phyloP scores from a whole-genome alignment of 2,797 vertebrate species.

The Notolepis coatsorum region DNA sequence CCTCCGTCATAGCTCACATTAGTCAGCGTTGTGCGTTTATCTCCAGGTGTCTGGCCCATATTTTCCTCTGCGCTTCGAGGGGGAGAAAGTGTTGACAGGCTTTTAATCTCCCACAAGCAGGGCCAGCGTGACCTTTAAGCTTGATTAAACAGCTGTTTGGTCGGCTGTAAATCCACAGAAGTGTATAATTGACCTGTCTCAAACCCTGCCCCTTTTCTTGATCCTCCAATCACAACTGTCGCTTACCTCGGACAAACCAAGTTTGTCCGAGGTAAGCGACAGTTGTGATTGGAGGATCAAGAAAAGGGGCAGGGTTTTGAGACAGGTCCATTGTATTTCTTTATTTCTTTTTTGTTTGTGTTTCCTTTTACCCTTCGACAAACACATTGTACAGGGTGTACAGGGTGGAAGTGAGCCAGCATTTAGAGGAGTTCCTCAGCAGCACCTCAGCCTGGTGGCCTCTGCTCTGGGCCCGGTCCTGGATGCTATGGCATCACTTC shows the following conservation, averaged over 20 bases:
- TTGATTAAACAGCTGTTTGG: slow-evolving; percentile 47
- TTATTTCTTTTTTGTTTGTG: slow-evolving; percentile 6
- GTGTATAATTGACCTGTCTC: too few species aligned
- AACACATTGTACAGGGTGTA: background rate
- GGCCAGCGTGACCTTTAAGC: slow-evolving; percentile 40
- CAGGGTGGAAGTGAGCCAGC: background rate
- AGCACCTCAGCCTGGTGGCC: background rate
- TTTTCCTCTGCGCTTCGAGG: background rate
- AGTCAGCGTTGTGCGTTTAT: background rate
- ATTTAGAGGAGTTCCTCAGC: background rate
- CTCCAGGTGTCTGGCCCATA: background rate
- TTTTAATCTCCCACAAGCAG: slow-evolving; percentile 35
- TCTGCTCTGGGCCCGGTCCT: background rate
- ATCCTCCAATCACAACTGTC: too few species aligned
- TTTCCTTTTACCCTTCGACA: slow-evolving; percentile 5
- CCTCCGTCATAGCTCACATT: background rate
- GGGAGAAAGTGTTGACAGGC: background rate
- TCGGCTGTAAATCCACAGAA: slow-evolving; percentile 25
- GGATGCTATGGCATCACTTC: slow-evolving; percentile 25
- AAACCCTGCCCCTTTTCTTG: too few species aligned
- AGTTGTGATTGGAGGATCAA: too few species aligned
- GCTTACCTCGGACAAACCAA: too few species aligned
- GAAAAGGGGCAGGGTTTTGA: too few species aligned
- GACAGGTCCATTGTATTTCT: too few species aligned
- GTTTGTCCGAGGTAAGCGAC: too few species aligned